Evolutionary conservation across 2,888 invertebrate genomes (phyloP).

Genomic region (Dioctria rufipes): DNA sequence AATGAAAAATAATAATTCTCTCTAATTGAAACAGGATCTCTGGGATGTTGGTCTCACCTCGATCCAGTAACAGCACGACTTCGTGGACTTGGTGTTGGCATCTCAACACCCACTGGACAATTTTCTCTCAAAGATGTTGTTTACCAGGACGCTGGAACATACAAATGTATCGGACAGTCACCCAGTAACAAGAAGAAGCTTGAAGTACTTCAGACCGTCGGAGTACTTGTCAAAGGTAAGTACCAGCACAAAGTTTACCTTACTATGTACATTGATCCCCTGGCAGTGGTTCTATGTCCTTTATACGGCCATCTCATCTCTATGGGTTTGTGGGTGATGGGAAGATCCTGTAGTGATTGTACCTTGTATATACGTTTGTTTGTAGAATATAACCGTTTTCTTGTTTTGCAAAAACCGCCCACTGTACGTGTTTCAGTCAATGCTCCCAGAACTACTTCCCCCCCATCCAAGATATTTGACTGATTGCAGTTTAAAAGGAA

Average conservation of each 20-base stretch:
- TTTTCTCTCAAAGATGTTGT: slow-evolving; percentile 80
- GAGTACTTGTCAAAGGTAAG: slow-evolving; percentile 75
- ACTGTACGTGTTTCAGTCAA: neutral
- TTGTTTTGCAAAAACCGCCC: neutral
- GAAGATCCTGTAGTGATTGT: neutral
- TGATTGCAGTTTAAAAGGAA: slow-evolving; percentile 50
- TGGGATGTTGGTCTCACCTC: slow-evolving; percentile 78
- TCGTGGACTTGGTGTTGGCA: slow-evolving; percentile 75
- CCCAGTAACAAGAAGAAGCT: slow-evolving; percentile 72
- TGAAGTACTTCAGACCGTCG: slow-evolving; percentile 74
- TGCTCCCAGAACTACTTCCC: neutral
- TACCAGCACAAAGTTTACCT: slow-evolving; percentile 58
- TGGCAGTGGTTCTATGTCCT: neutral
- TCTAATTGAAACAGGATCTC: slow-evolving; percentile 71
- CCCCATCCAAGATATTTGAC: slow-evolving; percentile 38
- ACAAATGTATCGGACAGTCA: slow-evolving; percentile 78
- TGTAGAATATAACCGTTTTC: neutral
- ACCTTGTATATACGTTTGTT: slow-evolving; percentile 30
- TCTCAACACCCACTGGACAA: slow-evolving; percentile 74
- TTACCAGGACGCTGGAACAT: slow-evolving; percentile 84
- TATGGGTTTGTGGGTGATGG: neutral
- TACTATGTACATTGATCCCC: slow-evolving; percentile 27
- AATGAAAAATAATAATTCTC: neutral
- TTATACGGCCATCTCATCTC: neutral
- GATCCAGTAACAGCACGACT: slow-evolving; percentile 73